Percentiles rank a stretch among this genome's conserved stretches.
Evolutionary conservation across 2,797 vertebrate genomes (phyloP).

Genomic region (Tympanoctomys barrerae): DNA sequence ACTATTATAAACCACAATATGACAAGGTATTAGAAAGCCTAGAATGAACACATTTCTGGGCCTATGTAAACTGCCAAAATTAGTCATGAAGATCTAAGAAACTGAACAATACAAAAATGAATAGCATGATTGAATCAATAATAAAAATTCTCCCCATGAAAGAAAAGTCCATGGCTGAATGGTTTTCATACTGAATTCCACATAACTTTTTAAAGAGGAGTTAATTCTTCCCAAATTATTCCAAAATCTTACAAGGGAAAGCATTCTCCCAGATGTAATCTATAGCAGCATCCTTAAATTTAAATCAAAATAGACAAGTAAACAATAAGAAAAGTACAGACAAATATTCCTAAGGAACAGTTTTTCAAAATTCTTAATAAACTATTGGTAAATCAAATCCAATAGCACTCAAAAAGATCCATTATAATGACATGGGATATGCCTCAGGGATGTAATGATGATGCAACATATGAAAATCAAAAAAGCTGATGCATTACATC

Average conservation of each 20-base stretch:
- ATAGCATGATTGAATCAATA: not conserved
- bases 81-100: not conserved
- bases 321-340: not conserved
- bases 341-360: not conserved
- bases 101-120: not conserved
- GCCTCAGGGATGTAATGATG: not conserved
- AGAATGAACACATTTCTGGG: not conserved
- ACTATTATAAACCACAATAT: not conserved
- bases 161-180: not conserved
- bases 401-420: not conserved
- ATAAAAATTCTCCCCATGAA: not conserved
- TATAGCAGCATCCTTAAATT: not conserved
- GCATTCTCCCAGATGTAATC: not conserved
- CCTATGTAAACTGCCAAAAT: not conserved
- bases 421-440: not conserved
- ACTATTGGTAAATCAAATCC: not conserved
- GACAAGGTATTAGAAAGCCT: not conserved
- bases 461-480: not conserved
- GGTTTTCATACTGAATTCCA: not conserved
- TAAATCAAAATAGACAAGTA: not conserved
- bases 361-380: not conserved
- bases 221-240: not conserved
- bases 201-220: not conserved
- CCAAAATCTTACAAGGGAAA: not conserved
- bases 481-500: not conserved